A percentile compares a stretch with the other conserved stretches of the same genome.
phyloP scores from a whole-genome alignment of 2,113 vertebrate species.

The Jacana jacana region DNA sequence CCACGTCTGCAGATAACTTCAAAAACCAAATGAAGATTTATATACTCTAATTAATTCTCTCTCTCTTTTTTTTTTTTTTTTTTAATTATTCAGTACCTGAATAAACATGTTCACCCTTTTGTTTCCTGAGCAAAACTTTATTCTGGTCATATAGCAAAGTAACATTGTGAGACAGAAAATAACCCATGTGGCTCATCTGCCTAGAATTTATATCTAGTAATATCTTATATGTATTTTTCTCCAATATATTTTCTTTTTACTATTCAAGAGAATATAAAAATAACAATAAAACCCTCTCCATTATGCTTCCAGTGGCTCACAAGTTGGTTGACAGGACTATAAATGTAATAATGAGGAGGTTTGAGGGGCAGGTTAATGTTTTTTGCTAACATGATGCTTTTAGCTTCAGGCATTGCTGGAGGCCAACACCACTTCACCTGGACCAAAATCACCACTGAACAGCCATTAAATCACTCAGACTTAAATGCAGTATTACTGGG shows the following conservation, averaged over 20 bases:
- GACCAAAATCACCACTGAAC: conserved; percentile 56
- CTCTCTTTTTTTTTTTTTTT: too few species aligned
- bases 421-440: conserved; percentile 65
- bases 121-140: conserved; percentile 9
- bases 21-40: conserved; percentile 1
- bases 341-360: conserved; percentile 75
- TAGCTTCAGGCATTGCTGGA: conserved; percentile 76
- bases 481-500: conserved; percentile 56
- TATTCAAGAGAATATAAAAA: conserved; percentile 51
- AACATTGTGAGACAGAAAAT: conserved; percentile 9
- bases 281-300: conserved; percentile 43
- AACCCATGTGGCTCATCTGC: conserved; percentile 1
- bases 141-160: not conserved
- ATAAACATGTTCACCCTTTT: not conserved
- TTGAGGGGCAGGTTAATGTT: conserved; percentile 59
- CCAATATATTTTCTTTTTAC: conserved; percentile 27
- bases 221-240: conserved; percentile 11
- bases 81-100: not conserved
- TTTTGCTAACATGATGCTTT: conserved; percentile 61
- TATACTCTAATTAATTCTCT: not conserved
- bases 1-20: not conserved
- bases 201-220: conserved; percentile 35
- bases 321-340: conserved; percentile 57
- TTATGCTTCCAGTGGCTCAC: conserved; percentile 7
- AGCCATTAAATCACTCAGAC: conserved; percentile 67